phyloP scores from a whole-genome alignment of 2,888 invertebrate genomes.

The Cremastinae sp. region DNA sequence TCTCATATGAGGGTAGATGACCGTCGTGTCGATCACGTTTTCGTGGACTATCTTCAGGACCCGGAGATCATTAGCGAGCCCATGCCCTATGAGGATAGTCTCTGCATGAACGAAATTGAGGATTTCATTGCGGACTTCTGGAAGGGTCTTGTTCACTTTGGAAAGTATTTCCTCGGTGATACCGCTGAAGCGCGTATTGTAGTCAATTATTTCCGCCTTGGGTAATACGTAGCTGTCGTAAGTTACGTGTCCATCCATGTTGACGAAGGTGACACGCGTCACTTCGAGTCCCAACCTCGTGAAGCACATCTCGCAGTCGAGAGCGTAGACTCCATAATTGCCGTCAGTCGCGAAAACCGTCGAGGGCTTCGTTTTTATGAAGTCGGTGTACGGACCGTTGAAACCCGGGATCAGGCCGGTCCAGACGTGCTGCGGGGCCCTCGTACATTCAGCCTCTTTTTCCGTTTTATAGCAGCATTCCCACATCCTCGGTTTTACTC shows the following conservation, averaged over 20 bases:
- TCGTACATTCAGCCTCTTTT: slow-evolving; percentile 85
- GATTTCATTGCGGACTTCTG: slow-evolving; percentile 92
- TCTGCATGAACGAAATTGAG: slow-evolving; percentile 89
- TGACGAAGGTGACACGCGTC: slow-evolving; percentile 92
- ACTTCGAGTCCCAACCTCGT: slow-evolving; percentile 93
- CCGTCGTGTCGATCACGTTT: slow-evolving; percentile 93
- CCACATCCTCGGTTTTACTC: slow-evolving; percentile 78
- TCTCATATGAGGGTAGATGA: slow-evolving; percentile 91
- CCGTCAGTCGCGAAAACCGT: slow-evolving; percentile 81
- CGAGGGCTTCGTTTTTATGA: slow-evolving; percentile 82
- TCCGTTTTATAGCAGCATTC: slow-evolving; percentile 84
- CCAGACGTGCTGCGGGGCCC: slow-evolving; percentile 89
- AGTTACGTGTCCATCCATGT: slow-evolving; percentile 87
- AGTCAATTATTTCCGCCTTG: slow-evolving; percentile 91
- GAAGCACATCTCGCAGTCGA: slow-evolving; percentile 99
- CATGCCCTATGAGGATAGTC: slow-evolving; percentile 97
- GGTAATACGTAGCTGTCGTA: slow-evolving; percentile 94
- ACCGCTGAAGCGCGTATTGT: slow-evolving; percentile 97
- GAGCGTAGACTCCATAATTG: slow-evolving; percentile 85
- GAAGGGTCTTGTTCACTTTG: slow-evolving; percentile 84
- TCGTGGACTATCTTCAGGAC: slow-evolving; percentile 92
- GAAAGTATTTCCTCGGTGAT: slow-evolving; percentile 87
- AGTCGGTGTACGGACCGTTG: slow-evolving; percentile 88
- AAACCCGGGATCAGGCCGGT: slow-evolving; percentile 86
- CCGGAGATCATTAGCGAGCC: slow-evolving; percentile 95